Percentiles rank a stretch among this genome's conserved stretches.
These are phyloP conservation scores for Eledona agricola DNA, from an alignment of 2,888 invertebrate species.

Conservation along the genomic window DNA sequence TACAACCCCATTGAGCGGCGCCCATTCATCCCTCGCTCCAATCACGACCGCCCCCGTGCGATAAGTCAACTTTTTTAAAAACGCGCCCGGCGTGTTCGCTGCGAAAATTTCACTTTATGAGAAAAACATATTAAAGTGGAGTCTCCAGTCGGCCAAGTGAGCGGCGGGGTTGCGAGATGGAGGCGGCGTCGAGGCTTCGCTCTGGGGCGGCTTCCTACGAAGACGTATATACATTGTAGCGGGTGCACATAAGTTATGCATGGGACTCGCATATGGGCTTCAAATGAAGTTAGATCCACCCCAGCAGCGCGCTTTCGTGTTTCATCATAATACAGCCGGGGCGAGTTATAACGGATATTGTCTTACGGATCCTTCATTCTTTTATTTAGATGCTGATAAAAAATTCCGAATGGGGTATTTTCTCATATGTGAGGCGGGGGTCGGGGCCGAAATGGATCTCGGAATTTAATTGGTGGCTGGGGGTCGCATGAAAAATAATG, in stretches of 20 bases:
- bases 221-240: conserved; percentile 37
- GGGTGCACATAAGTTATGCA: conserved; percentile 48
- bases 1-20: conserved; percentile 48
- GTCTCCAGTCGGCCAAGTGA: conserved; percentile 43
- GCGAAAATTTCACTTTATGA: conserved; percentile 43
- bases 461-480: conserved; percentile 13
- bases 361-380: conserved; percentile 38
- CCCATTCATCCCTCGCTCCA: conserved; percentile 44
- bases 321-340: conserved; percentile 45
- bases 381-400: conserved; percentile 34
- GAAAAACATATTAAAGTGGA: conserved; percentile 46
- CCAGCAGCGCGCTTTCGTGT: conserved; percentile 38
- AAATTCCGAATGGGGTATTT: conserved; percentile 23
- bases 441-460: not conserved
- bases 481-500: too few relatives aligned
- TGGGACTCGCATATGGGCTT: conserved; percentile 47
- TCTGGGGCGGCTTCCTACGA: conserved; percentile 25
- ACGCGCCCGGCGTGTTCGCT: conserved; percentile 25
- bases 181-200: conserved; percentile 8
- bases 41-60: conserved; percentile 17
- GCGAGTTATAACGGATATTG: conserved; percentile 47
- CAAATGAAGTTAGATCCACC: conserved; percentile 50
- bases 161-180: conserved; percentile 23
- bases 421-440: conserved; percentile 2
- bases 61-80: conserved; percentile 28